A percentile compares a stretch with the other conserved stretches of the same genome.
Conservation (phyloP, 1,140 invertebrate genomes). For the Drosophila burlai region DNA sequence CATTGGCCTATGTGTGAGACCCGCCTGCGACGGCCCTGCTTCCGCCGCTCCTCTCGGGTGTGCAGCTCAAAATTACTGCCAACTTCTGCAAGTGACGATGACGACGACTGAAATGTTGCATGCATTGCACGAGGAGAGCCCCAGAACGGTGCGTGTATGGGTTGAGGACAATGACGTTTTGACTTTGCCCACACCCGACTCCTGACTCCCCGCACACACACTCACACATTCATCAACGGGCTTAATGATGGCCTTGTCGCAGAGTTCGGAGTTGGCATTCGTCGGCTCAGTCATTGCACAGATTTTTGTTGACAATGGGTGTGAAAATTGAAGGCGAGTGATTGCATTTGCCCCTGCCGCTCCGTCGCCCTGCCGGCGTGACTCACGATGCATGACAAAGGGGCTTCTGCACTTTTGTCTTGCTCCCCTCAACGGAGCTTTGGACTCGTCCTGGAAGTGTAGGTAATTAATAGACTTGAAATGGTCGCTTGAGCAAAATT, state of each 20-base stretch:
- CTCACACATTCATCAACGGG: slow-evolving; percentile 69
- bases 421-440: slow-evolving; percentile 11
- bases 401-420: slow-evolving; percentile 33
- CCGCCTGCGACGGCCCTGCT: slow-evolving; percentile 2
- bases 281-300: slow-evolving; percentile 59
- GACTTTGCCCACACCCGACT: slow-evolving; percentile 38
- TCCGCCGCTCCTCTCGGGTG: slow-evolving; percentile 34
- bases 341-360: slow-evolving; percentile 65
- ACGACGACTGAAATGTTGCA: slow-evolving; percentile 64
- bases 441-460: slow-evolving; percentile 40
- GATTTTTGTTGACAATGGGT: slow-evolving; percentile 83
- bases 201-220: slow-evolving; percentile 27
- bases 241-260: slow-evolving; percentile 67
- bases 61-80: slow-evolving; percentile 79
- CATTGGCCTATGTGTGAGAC: slow-evolving; percentile 55
- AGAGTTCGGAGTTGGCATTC: slow-evolving; percentile 43
- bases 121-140: slow-evolving; percentile 36
- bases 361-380: not conserved
- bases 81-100: slow-evolving; percentile 80
- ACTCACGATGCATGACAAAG: slow-evolving; percentile 54
- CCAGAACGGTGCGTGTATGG: slow-evolving; percentile 16
- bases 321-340: slow-evolving; percentile 83
- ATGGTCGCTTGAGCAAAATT: slow-evolving; percentile 78
- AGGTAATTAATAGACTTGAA: slow-evolving; percentile 83
- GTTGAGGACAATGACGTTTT: slow-evolving; percentile 71